These are phyloP conservation scores for Axinella damicornis DNA, from an alignment of 37 sponge, comb jelly and placozoan genomes.

Conservation along the genomic window DNA sequence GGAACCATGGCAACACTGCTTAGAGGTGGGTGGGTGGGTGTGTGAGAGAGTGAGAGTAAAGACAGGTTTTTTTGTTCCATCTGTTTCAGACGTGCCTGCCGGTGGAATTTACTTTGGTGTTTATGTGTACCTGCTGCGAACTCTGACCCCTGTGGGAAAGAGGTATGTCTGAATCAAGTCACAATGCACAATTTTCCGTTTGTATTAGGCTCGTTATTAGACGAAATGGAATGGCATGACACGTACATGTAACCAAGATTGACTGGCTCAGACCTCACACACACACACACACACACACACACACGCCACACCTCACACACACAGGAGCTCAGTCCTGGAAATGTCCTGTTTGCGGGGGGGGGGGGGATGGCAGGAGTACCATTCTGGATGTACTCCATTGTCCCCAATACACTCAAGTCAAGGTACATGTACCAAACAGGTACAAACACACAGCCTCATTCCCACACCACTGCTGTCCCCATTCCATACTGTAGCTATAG, in stretches of 20 bases:
- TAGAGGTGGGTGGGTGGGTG: too few relatives aligned
- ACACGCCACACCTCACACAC: constrained; percentile 22
- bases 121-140: constrained; percentile 72
- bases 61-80: neutral
- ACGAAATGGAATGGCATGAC: too few relatives aligned
- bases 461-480: neutral
- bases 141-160: constrained; percentile 59
- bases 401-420: constrained; percentile 93
- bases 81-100: constrained; percentile 89
- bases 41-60: too few relatives aligned
- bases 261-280: too few relatives aligned
- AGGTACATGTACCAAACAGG: constrained; percentile 88
- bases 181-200: too few relatives aligned
- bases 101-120: constrained; percentile 83
- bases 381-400: constrained; percentile 84
- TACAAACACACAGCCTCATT: neutral
- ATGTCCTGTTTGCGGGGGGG: constrained; percentile 85
- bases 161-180: constrained; percentile 10
- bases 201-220: too few relatives aligned
- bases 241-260: too few relatives aligned
- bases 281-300: neutral
- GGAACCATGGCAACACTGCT: constrained; percentile 90
- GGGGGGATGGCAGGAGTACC: constrained; percentile 87
- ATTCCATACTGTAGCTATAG: too few relatives aligned
- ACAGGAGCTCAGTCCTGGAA: constrained; percentile 62